Evolutionary conservation across 1,140 invertebrate species (phyloP).

Genomic region (Theocolax elegans): DNA sequence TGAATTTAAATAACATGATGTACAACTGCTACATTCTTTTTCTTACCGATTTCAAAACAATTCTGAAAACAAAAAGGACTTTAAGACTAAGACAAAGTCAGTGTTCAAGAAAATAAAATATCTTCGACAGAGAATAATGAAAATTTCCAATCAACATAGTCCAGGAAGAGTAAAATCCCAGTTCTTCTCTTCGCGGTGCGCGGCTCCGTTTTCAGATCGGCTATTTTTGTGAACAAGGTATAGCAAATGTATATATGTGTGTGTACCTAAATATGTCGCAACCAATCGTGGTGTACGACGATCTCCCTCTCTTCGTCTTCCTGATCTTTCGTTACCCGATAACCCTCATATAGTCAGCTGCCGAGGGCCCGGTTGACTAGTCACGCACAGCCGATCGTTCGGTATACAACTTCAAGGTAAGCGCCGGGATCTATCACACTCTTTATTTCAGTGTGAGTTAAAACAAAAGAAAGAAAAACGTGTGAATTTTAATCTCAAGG

Average conservation of each 20-base stretch:
- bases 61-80: no score
- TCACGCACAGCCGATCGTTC: conserved; percentile 59
- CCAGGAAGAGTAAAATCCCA: background rate
- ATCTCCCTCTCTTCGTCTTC: conserved; percentile 21
- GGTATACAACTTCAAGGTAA: conserved; percentile 57
- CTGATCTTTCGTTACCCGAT: conserved; percentile 42
- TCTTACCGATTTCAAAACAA: no score
- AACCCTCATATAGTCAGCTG: conserved; percentile 67
- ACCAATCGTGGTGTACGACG: conserved; percentile 50
- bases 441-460: no score
- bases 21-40: no score
- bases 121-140: background rate
- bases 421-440: conserved; percentile 32
- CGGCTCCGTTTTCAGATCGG: conserved; percentile 64
- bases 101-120: no score
- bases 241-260: conserved; percentile 2
- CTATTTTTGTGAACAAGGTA: conserved; percentile 57
- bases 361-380: conserved; percentile 68
- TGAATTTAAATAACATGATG: no score
- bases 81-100: no score
- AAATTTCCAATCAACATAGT: background rate
- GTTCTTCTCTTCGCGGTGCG: conserved; percentile 8
- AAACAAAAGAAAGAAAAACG: no score
- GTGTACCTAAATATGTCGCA: conserved; percentile 58
- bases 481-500: no score